Percentiles rank a stretch among this genome's conserved stretches.
phyloP scores from a whole-genome alignment of 2,797 vertebrate species.

The Lutjanus campechanus region DNA sequence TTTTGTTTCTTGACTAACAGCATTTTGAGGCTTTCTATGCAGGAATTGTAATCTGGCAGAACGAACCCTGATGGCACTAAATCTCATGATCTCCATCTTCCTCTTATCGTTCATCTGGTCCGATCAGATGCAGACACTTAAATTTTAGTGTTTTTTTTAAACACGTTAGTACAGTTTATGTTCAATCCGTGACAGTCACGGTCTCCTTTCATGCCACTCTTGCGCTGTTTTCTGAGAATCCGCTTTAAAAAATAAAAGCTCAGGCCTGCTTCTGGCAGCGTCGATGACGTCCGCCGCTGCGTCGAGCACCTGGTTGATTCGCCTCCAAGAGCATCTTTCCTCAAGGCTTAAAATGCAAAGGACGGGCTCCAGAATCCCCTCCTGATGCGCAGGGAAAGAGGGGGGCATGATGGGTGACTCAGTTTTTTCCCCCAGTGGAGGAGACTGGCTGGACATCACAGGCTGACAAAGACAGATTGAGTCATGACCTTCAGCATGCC shows the following conservation, averaged over 20 bases:
- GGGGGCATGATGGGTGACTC: slow-evolving; percentile 28
- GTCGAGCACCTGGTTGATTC: slow-evolving; percentile 16
- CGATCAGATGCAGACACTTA: too few relatives aligned
- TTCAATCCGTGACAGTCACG: too few relatives aligned
- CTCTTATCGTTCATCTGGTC: too few relatives aligned
- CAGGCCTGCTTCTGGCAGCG: background rate
- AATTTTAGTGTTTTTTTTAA: too few relatives aligned
- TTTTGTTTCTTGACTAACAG: too few relatives aligned
- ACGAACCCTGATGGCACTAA: too few relatives aligned
- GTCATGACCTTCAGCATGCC: slow-evolving; percentile 57
- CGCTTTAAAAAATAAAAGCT: background rate
- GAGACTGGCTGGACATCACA: slow-evolving; percentile 23
- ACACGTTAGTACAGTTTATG: too few relatives aligned
- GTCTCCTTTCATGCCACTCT: too few relatives aligned
- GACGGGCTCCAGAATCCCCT: slow-evolving; percentile 10
- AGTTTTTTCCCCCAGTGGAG: slow-evolving; percentile 18
- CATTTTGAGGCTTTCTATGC: too few relatives aligned
- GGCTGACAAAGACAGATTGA: slow-evolving; percentile 68
- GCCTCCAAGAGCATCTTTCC: slow-evolving; percentile 4
- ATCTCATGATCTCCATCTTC: too few relatives aligned
- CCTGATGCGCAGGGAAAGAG: slow-evolving; percentile 16
- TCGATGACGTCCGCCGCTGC: background rate
- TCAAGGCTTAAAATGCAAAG: slow-evolving; percentile 31
- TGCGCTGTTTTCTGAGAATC: background rate
- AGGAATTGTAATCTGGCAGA: too few relatives aligned